Evolutionary conservation across 2,113 vertebrate genomes (phyloP).

Genomic region (Mesocricetus auratus): DNA sequence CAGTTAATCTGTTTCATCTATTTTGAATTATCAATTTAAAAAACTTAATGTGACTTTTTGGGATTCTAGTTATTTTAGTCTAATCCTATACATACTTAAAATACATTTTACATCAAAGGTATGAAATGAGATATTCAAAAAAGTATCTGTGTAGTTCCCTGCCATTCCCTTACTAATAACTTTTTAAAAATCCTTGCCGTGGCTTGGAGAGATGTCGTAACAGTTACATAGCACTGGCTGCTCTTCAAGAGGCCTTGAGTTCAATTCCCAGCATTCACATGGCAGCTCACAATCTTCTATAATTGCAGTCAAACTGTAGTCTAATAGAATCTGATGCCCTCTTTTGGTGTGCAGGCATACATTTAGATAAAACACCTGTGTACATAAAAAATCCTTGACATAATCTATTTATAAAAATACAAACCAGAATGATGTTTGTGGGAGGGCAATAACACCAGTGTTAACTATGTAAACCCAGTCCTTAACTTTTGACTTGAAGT

Average conservation of each 20-base stretch:
- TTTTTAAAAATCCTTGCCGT: not conserved
- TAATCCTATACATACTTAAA: conserved; percentile 38
- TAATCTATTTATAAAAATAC: conserved; percentile 22
- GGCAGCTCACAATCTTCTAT: not conserved
- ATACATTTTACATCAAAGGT: conserved; percentile 47
- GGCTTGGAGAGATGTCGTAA: not conserved
- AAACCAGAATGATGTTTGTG: not conserved
- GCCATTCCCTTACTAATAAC: not conserved
- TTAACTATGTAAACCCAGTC: not conserved
- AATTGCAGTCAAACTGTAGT: not conserved
- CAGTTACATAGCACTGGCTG: not conserved
- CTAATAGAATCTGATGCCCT: not conserved
- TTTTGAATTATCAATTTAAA: conserved; percentile 32
- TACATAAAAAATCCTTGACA: not conserved
- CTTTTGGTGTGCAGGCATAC: not conserved
- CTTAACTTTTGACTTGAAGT: conserved; percentile 12
- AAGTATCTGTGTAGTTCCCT: not conserved
- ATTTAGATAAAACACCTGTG: not conserved
- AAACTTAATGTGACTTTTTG: conserved; percentile 13
- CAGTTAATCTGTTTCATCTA: conserved; percentile 32
- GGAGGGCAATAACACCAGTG: not conserved
- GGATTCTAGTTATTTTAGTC: conserved; percentile 41
- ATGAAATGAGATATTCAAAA: not conserved
- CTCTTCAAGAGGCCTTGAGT: not conserved
- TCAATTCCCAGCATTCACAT: not conserved